Evolutionary conservation across 2,888 invertebrate genomes (phyloP).

Genomic region (Ptychoptera albimana): DNA sequence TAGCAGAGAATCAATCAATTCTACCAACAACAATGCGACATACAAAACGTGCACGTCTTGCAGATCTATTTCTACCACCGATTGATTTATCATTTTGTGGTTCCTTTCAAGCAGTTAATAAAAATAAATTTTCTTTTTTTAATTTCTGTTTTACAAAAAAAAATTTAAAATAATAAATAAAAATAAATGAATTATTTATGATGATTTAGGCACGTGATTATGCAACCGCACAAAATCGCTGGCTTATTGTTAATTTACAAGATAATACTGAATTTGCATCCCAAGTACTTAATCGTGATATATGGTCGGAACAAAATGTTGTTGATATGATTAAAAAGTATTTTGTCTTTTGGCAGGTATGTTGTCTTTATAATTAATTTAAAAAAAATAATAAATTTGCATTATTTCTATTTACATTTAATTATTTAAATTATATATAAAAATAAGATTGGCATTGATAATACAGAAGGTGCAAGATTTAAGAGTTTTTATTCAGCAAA

Average conservation of each 20-base stretch:
- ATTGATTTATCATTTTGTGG: slow-evolving; percentile 47
- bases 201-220: slow-evolving; percentile 30
- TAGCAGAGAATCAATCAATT: slow-evolving; percentile 9
- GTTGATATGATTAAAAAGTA: slow-evolving; percentile 42
- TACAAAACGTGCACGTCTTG: slow-evolving; percentile 37
- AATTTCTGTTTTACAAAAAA: too few species aligned
- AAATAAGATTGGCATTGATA: slow-evolving; percentile 20
- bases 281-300: slow-evolving; percentile 51
- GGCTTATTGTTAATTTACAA: slow-evolving; percentile 56
- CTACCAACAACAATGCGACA: slow-evolving; percentile 10
- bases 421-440: neutral
- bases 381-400: neutral
- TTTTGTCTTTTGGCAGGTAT: slow-evolving; percentile 56
- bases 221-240: slow-evolving; percentile 38
- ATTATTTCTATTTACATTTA: neutral
- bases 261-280: slow-evolving; percentile 50
- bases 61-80: slow-evolving; percentile 52
- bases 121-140: neutral
- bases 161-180: neutral
- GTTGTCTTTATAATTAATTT: neutral
- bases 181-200: slow-evolving; percentile 24
- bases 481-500: slow-evolving; percentile 46
- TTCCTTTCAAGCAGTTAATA: slow-evolving; percentile 33
- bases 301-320: slow-evolving; percentile 47
- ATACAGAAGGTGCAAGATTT: slow-evolving; percentile 43